Percentiles rank a stretch among this genome's conserved stretches.
phyloP scores from a whole-genome alignment of 2,113 vertebrate species.

The Chauna torquata region DNA sequence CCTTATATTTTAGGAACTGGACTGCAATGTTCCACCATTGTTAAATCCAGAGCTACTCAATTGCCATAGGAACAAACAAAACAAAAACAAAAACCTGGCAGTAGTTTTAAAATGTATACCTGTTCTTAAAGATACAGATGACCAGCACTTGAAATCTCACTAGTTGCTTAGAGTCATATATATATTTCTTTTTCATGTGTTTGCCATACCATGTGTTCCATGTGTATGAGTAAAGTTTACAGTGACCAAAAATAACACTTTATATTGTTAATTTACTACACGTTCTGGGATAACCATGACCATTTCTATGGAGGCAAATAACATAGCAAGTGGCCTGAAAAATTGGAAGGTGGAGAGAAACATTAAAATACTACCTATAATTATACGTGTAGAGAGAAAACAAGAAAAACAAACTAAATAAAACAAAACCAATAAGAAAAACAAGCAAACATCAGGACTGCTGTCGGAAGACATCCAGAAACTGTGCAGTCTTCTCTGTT shows the following conservation, averaged over 20 bases:
- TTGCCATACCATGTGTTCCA: background rate
- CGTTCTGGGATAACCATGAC: rapidly evolving
- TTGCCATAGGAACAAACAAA: background rate
- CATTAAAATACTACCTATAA: rapidly evolving
- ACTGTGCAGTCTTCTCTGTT: background rate
- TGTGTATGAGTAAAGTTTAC: background rate
- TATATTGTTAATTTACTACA: background rate
- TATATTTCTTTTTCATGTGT: background rate
- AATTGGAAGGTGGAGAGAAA: background rate
- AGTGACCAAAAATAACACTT: background rate
- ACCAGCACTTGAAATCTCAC: background rate
- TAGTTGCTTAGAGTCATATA: background rate
- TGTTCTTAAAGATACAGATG: background rate
- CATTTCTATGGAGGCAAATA: background rate
- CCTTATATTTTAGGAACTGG: background rate
- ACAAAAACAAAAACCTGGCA: background rate
- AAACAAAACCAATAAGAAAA: background rate
- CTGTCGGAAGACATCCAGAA: background rate
- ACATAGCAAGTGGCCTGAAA: background rate
- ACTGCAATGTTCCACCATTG: background rate
- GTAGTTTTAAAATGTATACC: background rate
- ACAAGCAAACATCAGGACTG: background rate
- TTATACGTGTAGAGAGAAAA: rapidly evolving
- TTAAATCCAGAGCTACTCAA: background rate
- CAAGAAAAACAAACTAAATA: too few species aligned